Conservation (phyloP, 2,888 invertebrate genomes). For the Timema podura region DNA sequence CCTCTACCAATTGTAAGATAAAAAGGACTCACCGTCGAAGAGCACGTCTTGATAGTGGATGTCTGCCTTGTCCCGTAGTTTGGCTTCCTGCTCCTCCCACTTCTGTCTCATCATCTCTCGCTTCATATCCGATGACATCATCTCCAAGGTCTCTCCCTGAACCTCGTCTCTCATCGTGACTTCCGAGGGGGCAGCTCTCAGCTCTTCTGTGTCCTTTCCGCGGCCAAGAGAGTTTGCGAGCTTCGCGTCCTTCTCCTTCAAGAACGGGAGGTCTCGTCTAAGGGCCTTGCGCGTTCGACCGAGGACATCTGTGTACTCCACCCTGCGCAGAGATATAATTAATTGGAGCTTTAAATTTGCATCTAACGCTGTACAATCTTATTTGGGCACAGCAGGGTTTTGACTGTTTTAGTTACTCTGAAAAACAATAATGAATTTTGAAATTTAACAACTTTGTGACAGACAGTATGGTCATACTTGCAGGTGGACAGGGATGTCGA, state of each 20-base stretch:
- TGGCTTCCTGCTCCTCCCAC: slow-evolving; percentile 83
- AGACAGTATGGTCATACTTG: too few species aligned
- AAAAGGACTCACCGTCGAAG: slow-evolving; percentile 64
- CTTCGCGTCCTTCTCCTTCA: slow-evolving; percentile 57
- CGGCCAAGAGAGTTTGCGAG: slow-evolving; percentile 25
- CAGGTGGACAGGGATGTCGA: too few species aligned
- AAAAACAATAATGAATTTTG: slow-evolving; percentile 20
- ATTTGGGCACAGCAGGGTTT: too few species aligned
- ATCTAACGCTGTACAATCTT: too few species aligned
- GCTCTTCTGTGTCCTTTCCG: slow-evolving; percentile 30
- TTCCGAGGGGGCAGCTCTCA: slow-evolving; percentile 26
- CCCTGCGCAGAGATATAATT: slow-evolving; percentile 51
- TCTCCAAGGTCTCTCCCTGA: slow-evolving; percentile 40
- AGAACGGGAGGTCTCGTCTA: slow-evolving; percentile 65
- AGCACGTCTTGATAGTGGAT: slow-evolving; percentile 91
- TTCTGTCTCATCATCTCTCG: slow-evolving; percentile 70
- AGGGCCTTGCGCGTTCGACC: slow-evolving; percentile 83
- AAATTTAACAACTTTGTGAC: not conserved
- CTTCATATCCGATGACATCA: slow-evolving; percentile 53
- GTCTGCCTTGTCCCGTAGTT: slow-evolving; percentile 65
- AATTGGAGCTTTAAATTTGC: too few species aligned
- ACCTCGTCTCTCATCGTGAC: not conserved
- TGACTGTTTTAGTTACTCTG: too few species aligned
- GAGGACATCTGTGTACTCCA: slow-evolving; percentile 83
- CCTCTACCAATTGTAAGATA: too few species aligned